These are phyloP conservation scores for Ceyx margarethae DNA, from an alignment of 2,113 vertebrate genomes.

Conservation along the genomic window DNA sequence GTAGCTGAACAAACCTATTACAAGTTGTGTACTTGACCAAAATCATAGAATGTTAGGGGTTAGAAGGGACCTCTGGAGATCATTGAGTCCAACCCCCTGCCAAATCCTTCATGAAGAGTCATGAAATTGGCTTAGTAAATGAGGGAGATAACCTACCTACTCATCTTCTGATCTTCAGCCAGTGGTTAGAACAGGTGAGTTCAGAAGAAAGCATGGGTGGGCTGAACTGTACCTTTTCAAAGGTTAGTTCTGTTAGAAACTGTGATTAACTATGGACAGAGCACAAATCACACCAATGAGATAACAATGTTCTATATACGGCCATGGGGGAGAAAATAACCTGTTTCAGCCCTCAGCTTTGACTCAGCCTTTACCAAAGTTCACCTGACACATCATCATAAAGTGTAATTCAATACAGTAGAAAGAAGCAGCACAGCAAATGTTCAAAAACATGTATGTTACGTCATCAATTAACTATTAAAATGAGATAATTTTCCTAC, in stretches of 20 bases:
- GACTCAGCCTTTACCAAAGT: conserved; percentile 9
- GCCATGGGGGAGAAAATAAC: background rate
- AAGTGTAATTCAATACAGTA: background rate
- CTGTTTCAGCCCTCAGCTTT: conserved; percentile 11
- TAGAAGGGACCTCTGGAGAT: too few species aligned
- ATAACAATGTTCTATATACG: background rate
- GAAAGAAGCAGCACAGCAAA: background rate
- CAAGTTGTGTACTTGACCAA: background rate
- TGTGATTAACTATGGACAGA: background rate
- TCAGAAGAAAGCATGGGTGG: background rate
- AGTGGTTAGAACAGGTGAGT: background rate
- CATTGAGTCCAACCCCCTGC: too few species aligned
- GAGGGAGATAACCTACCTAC: background rate
- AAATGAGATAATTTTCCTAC: conserved; percentile 65
- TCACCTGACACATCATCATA: background rate
- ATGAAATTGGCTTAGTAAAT: background rate
- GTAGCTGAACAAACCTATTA: background rate
- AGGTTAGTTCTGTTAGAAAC: background rate
- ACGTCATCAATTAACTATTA: background rate
- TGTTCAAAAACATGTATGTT: background rate
- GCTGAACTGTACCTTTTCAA: background rate
- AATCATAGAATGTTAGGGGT: background rate
- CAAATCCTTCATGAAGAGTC: background rate
- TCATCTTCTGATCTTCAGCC: background rate
- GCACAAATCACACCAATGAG: background rate